These are phyloP conservation scores for Drosophila antonietae DNA, from an alignment of 2,888 invertebrate genomes.

Conservation along the genomic window DNA sequence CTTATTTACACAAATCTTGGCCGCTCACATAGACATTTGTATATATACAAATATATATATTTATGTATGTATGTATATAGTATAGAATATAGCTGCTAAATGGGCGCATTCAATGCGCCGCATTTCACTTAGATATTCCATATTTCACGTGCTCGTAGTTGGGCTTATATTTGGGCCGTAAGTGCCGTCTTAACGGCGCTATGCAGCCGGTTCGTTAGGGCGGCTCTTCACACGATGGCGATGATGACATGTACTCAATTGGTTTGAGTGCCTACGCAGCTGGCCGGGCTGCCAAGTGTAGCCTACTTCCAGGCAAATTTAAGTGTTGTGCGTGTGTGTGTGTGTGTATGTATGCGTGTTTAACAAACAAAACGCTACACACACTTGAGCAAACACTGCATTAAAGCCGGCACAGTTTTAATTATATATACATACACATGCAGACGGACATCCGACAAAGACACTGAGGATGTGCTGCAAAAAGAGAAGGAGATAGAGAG, in stretches of 20 bases:
- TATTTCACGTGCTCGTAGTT: background rate
- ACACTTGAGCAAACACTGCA: slow-evolving; percentile 69
- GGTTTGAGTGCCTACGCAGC: slow-evolving; percentile 46
- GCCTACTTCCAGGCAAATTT: slow-evolving; percentile 71
- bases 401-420: slow-evolving; percentile 63
- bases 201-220: slow-evolving; percentile 39
- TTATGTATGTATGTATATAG: background rate
- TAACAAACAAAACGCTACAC: slow-evolving; percentile 51
- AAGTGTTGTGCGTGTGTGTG: slow-evolving; percentile 35
- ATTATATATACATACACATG: slow-evolving; percentile 53
- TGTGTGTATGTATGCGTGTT: background rate
- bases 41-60: background rate
- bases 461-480: slow-evolving; percentile 1
- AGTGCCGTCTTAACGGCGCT: slow-evolving; percentile 31
- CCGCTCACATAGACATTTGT: slow-evolving; percentile 8
- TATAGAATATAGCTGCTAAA: slow-evolving; percentile 45
- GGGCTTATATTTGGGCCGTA: slow-evolving; percentile 15
- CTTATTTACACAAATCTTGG: slow-evolving; percentile 73
- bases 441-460: slow-evolving; percentile 32
- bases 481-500: background rate
- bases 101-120: slow-evolving; percentile 56
- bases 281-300: slow-evolving; percentile 50
- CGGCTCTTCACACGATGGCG: slow-evolving; percentile 36
- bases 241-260: slow-evolving; percentile 63
- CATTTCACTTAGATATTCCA: slow-evolving; percentile 10